phyloP scores from a whole-genome alignment of 1,140 invertebrate genomes.

The Nixonia krombeini region DNA sequence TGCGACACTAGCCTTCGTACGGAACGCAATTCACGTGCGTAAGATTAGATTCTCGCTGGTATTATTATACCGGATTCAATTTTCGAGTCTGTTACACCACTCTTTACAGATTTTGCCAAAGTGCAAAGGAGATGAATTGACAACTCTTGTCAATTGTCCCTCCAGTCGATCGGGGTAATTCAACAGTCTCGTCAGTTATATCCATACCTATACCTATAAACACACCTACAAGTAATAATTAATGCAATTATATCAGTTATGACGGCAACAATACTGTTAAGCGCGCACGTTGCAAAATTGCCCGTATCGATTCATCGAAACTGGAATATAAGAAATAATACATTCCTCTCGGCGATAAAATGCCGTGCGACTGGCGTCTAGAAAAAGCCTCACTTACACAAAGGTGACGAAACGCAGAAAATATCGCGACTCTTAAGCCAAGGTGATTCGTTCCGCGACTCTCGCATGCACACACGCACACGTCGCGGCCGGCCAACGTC shows the following conservation, averaged over 20 bases:
- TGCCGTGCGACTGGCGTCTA: conserved; percentile 24
- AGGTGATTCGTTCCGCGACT: conserved; percentile 24
- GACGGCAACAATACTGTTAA: conserved; percentile 10
- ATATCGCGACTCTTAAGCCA: conserved; percentile 37
- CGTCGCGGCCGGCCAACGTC: conserved; percentile 18
- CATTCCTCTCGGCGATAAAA: conserved; percentile 30
- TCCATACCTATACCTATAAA: too few species aligned
- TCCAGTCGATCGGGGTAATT: too few species aligned
- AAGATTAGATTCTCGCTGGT: too few species aligned
- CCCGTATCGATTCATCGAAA: conserved; percentile 29
- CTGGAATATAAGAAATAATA: conserved; percentile 32
- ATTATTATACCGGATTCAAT: too few species aligned
- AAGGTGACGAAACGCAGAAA: conserved; percentile 13
- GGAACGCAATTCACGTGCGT: too few species aligned
- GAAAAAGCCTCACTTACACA: conserved; percentile 25
- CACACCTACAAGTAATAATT: too few species aligned
- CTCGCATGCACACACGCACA: conserved; percentile 3
- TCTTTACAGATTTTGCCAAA: too few species aligned
- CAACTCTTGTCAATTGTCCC: too few species aligned
- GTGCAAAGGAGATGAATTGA: too few species aligned
- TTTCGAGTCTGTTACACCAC: too few species aligned
- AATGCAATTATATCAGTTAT: background rate
- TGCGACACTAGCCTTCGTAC: too few species aligned
- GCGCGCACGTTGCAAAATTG: conserved; percentile 25
- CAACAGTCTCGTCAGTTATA: too few species aligned